phyloP scores from a whole-genome alignment of 2,113 vertebrate genomes.

The Chamaea fasciata region DNA sequence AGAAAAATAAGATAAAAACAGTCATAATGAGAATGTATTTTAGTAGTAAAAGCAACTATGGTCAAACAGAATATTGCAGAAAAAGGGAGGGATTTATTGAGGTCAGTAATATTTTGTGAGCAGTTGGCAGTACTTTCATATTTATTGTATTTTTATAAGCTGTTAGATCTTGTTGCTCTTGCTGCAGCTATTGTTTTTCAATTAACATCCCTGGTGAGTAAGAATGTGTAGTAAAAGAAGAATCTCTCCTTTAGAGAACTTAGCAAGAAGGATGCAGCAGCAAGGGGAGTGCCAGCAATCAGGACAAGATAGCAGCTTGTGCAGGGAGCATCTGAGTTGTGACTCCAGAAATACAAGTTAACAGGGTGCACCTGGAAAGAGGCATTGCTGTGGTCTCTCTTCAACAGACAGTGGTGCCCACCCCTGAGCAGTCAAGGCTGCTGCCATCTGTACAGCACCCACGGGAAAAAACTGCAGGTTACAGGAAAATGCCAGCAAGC shows the following conservation, averaged over 20 bases:
- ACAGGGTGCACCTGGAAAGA: not conserved
- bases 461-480: not conserved
- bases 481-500: fast-evolving
- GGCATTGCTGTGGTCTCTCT: not conserved
- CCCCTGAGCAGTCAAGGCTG: not conserved
- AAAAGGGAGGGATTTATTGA: not conserved
- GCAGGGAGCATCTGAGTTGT: not conserved
- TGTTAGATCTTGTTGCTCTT: not conserved
- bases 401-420: not conserved
- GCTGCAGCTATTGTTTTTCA: not conserved
- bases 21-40: not conserved
- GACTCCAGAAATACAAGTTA: not conserved
- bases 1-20: not conserved
- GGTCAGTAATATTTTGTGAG: not conserved
- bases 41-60: not conserved
- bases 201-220: not conserved
- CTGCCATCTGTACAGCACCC: not conserved
- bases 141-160: not conserved
- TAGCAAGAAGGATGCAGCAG: not conserved
- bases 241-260: not conserved
- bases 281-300: fast-evolving
- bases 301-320: fast-evolving
- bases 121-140: not conserved
- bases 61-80: not conserved
- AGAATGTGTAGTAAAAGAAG: not conserved